Conservation (phyloP, 2,113 vertebrate species). For the Apteryx mantelli region DNA sequence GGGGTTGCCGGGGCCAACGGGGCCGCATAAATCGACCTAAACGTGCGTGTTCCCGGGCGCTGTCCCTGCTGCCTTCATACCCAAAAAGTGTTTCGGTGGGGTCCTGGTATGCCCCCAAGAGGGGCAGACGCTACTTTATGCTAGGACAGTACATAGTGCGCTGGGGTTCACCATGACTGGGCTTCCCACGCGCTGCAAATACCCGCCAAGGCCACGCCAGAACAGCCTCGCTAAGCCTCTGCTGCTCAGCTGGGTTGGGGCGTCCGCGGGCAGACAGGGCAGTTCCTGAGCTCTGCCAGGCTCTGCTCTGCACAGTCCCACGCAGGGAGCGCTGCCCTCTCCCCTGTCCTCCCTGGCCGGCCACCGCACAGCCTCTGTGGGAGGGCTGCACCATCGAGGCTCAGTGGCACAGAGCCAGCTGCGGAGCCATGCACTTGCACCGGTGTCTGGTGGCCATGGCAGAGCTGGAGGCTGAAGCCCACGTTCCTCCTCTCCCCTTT, state of each 20-base stretch:
- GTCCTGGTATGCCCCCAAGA: fast-evolving
- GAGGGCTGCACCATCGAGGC: fast-evolving
- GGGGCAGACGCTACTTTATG: fast-evolving
- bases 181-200: not conserved
- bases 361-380: fast-evolving
- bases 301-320: fast-evolving
- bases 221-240: not conserved
- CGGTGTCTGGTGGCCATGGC: fast-evolving
- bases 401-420: too few species aligned
- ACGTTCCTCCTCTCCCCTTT: not conserved
- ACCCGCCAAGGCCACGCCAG: not conserved
- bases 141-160: fast-evolving
- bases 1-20: too few species aligned
- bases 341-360: too few species aligned
- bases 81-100: not conserved
- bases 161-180: not conserved
- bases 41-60: too few species aligned
- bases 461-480: not conserved
- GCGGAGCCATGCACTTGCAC: not conserved
- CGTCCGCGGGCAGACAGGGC: fast-evolving
- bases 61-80: not conserved
- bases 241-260: not conserved
- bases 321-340: not conserved
- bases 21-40: too few species aligned
- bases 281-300: not conserved